Evolutionary conservation across 1,140 invertebrate species (phyloP), one percentile per base, ranked within the genome.

Genomic region (Potamilus streckersoni): DNA sequence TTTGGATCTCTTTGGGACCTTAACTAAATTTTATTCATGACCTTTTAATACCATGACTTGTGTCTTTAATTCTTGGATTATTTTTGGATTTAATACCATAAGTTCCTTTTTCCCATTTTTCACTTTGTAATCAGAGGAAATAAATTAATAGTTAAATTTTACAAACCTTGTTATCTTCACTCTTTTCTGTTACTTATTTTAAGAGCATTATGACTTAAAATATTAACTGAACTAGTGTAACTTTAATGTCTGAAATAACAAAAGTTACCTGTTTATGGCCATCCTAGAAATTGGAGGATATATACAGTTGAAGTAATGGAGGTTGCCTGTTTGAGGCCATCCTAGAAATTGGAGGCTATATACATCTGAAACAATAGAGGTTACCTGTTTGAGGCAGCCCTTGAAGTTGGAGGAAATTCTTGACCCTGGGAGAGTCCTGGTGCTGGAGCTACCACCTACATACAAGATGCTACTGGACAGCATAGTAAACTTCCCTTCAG

Each of bases 401-500:
- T n/a, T 49, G 31, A 12, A 66, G 17, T 27, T 27, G 31, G 2
- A 27, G 14, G 13, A 93, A 19, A 95, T 94, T 71, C 94, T 92
- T n/a, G 95, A 93, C 1, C 95, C 96, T n/a, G 94, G 93, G 61
- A 96, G 90, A 4, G 93, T 93, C 59, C 93, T 91, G 4, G 94
- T 93, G 86, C 96, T 94, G 49, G 96, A 94, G 20, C 95, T 95
- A 3, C 97, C 97, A 8, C 96, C 97, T 17, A 99, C 94, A 83
- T 95, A 95, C 14, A 97, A 93, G 59, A 94, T 91, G 78, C 94
- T 95, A 62, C 95, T 96, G 16, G 95, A 95, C 76, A 98, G 91
- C 92, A 96, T 94, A 15, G 94, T 95, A 89, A 97, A 98, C 76
- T 95, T 94, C 0, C 97, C 97, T 0, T 96, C 94, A 31, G 96